Conservation (phyloP, 2,888 invertebrate species). For the Notocelia uddmanniana region DNA sequence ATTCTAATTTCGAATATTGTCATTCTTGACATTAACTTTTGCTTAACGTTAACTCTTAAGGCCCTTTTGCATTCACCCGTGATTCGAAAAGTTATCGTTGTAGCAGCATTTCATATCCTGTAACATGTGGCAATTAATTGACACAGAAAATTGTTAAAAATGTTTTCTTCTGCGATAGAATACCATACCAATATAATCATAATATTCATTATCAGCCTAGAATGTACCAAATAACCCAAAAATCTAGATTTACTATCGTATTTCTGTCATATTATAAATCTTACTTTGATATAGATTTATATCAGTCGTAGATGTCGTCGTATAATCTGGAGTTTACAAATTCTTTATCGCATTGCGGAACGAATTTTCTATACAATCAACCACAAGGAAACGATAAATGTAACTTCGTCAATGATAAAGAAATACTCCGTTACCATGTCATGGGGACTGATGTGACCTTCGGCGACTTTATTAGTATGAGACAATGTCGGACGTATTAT, state of each 20-base stretch:
- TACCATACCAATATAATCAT: too few species aligned
- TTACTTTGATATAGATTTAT: not conserved
- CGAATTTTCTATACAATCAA: constrained; percentile 33
- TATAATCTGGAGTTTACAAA: constrained; percentile 32
- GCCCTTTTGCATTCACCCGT: too few species aligned
- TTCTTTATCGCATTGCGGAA: constrained; percentile 33
- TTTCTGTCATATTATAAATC: constrained; percentile 25
- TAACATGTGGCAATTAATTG: not conserved
- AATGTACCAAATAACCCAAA: not conserved
- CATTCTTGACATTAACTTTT: too few species aligned
- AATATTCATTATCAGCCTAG: not conserved
- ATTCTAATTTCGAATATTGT: too few species aligned
- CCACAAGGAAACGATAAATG: constrained; percentile 27
- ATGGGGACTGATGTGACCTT: constrained; percentile 53
- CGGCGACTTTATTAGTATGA: constrained; percentile 46
- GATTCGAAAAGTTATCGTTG: not conserved
- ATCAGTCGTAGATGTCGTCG: constrained; percentile 24
- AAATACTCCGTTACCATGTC: constrained; percentile 52
- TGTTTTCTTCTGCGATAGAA: not conserved
- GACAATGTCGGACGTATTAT: constrained; percentile 32
- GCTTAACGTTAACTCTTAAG: too few species aligned
- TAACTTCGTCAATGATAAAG: constrained; percentile 48
- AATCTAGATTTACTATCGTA: constrained; percentile 16
- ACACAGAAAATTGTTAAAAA: not conserved
- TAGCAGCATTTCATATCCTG: not conserved